Percentiles rank a stretch among this genome's conserved stretches.
Evolutionary conservation across 1,140 invertebrate species (phyloP).

Genomic region (Halyomorpha halys): DNA sequence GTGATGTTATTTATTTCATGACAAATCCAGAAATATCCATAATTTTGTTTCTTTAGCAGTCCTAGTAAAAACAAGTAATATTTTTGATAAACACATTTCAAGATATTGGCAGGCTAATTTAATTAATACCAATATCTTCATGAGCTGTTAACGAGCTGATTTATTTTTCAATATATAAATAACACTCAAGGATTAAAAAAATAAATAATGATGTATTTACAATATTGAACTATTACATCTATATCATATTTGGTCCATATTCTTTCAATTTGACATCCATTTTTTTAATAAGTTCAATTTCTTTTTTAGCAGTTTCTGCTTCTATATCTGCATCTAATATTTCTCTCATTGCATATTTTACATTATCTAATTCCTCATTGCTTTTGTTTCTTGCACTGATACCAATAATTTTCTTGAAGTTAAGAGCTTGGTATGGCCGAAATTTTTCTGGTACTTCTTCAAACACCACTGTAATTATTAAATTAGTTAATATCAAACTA

Average conservation of each 20-base stretch:
- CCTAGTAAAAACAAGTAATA: too few species aligned
- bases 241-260: constrained; percentile 22
- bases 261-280: constrained; percentile 22
- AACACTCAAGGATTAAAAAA: too few species aligned
- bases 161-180: too few species aligned
- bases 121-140: too few species aligned
- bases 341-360: constrained; percentile 46
- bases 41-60: too few species aligned
- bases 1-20: too few species aligned
- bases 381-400: constrained; percentile 47
- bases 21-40: too few species aligned
- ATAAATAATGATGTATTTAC: too few species aligned
- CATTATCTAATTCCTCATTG: constrained; percentile 39
- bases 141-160: too few species aligned
- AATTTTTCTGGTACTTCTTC: constrained; percentile 50
- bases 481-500: constrained; percentile 23
- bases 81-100: too few species aligned
- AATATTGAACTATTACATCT: neutral
- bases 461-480: constrained; percentile 35
- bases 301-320: constrained; percentile 36
- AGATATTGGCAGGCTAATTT: too few species aligned
- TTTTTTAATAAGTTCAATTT: constrained; percentile 24
- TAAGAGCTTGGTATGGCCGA: constrained; percentile 50
- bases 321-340: constrained; percentile 44
- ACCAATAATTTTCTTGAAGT: constrained; percentile 58